A percentile compares a stretch with the other conserved stretches of the same genome.
phyloP scores from a whole-genome alignment of 2,888 invertebrate genomes.

The Drosophila anomalata region DNA sequence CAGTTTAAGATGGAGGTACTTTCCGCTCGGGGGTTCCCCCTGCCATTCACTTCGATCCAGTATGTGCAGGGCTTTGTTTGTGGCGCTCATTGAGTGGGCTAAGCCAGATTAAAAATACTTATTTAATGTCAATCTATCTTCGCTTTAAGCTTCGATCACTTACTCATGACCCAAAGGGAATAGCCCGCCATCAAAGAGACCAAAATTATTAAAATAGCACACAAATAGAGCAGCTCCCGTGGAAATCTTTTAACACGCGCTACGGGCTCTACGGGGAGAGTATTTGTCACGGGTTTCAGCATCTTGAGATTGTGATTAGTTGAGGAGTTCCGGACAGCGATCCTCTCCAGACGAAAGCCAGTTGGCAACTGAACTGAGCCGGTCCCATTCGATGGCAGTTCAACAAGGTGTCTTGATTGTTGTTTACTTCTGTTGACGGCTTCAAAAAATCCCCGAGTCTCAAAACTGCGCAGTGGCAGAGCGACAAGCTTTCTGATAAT shows the following conservation, averaged over 20 bases:
- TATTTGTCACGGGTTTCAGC: conserved; percentile 16
- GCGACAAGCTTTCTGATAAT: conserved; percentile 38
- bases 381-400: conserved; percentile 36
- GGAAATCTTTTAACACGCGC: conserved; percentile 20
- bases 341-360: conserved; percentile 49
- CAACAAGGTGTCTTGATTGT: conserved; percentile 22
- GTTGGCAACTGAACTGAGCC: conserved; percentile 48
- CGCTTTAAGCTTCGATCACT: conserved; percentile 3
- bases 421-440: conserved; percentile 35
- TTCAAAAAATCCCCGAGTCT: conserved; percentile 54
- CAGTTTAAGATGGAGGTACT: conserved; percentile 28
- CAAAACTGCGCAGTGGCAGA: conserved; percentile 48
- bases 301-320: conserved; percentile 11
- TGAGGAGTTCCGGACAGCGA: conserved; percentile 5
- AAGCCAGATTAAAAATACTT: neutral
- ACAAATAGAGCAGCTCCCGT: conserved; percentile 48
- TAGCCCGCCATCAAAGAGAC: conserved; percentile 49
- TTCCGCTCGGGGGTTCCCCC: conserved; percentile 63
- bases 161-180: conserved; percentile 60
- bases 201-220: conserved; percentile 51
- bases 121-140: neutral
- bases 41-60: conserved; percentile 71
- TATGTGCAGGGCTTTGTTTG: conserved; percentile 52
- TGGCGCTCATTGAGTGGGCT: conserved; percentile 10
- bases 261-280: conserved; percentile 4